Conservation (phyloP, 2,797 vertebrate genomes). For the Cyclura pinguis region DNA sequence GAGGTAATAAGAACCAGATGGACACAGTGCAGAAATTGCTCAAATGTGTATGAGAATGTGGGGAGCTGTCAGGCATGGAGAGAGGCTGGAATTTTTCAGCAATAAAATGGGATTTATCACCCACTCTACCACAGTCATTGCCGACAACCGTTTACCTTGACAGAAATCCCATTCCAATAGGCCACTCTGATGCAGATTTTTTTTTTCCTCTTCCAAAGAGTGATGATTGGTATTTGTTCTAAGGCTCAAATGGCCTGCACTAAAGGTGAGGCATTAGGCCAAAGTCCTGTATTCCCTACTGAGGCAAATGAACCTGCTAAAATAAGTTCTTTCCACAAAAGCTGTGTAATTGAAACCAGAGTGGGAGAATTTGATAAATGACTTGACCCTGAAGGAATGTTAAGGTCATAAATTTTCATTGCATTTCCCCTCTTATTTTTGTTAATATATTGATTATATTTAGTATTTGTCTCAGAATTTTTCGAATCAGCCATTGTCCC, state of each 20-base stretch:
- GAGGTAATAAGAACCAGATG: conserved; percentile 99
- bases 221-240: conserved; percentile 88
- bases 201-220: conserved; percentile 76
- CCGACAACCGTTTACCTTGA: conserved; percentile 87
- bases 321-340: conserved; percentile 96
- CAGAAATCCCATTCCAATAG: conserved; percentile 85
- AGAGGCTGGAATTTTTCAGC: conserved; percentile 98
- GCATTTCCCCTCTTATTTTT: conserved; percentile 75
- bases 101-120: conserved; percentile 99
- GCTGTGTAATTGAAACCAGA: conserved; percentile 99
- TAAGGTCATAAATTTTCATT: conserved; percentile 97
- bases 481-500: conserved; percentile 67
- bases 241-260: conserved; percentile 87
- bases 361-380: conserved; percentile 99
- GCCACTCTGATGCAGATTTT: conserved; percentile 80
- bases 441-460: conserved; percentile 81
- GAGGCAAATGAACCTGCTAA: conserved; percentile 99
- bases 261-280: conserved; percentile 88
- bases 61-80: conserved; percentile 98
- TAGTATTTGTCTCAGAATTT: conserved; percentile 76
- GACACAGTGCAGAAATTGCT: conserved; percentile 92
- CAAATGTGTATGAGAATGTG: conserved; percentile 94
- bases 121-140: conserved; percentile 93
- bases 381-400: conserved; percentile 98
- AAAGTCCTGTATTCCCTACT: conserved; percentile 92